Evolutionary conservation across 2,797 vertebrate genomes (phyloP).

Genomic region (Acestrorhynchus altus): DNA sequence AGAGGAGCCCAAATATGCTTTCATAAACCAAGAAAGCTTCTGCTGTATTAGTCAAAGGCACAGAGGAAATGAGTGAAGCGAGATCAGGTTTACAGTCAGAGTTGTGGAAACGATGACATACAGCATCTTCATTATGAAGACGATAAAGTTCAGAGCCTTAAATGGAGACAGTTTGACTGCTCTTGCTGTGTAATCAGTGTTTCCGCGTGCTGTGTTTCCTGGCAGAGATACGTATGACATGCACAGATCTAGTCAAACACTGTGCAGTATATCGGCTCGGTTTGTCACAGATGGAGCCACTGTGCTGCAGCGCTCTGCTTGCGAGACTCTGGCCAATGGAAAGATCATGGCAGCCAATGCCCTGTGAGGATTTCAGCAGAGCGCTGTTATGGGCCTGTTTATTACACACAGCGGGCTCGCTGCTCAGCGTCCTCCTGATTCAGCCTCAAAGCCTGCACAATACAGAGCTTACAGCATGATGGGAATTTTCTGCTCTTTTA

Average conservation of each 20-base stretch:
- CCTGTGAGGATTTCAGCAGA: constrained; percentile 55
- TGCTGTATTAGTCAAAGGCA: neutral
- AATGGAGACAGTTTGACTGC: neutral
- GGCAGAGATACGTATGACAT: constrained; percentile 18
- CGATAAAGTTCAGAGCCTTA: neutral
- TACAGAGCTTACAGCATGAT: constrained; percentile 38
- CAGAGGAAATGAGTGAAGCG: neutral
- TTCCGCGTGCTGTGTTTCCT: constrained; percentile 28
- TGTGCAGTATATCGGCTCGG: constrained; percentile 40
- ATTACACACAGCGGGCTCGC: constrained; percentile 72
- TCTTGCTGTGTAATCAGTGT: constrained; percentile 19
- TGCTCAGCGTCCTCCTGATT: constrained; percentile 67
- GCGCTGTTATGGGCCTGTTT: constrained; percentile 62
- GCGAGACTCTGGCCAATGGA: constrained; percentile 52
- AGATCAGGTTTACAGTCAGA: neutral
- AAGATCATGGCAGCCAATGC: constrained; percentile 39
- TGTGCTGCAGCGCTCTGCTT: constrained; percentile 43
- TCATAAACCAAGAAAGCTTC: neutral
- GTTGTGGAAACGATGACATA: neutral
- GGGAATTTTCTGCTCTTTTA: constrained; percentile 8
- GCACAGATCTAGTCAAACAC: constrained; percentile 38
- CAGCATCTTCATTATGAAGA: neutral
- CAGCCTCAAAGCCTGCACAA: constrained; percentile 68
- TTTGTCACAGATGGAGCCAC: constrained; percentile 46
- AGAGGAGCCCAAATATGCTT: neutral